Percentiles rank a stretch among this genome's conserved stretches.
phyloP scores from a whole-genome alignment of 2,888 invertebrate species.

The Drosophila suboccidentalis region DNA sequence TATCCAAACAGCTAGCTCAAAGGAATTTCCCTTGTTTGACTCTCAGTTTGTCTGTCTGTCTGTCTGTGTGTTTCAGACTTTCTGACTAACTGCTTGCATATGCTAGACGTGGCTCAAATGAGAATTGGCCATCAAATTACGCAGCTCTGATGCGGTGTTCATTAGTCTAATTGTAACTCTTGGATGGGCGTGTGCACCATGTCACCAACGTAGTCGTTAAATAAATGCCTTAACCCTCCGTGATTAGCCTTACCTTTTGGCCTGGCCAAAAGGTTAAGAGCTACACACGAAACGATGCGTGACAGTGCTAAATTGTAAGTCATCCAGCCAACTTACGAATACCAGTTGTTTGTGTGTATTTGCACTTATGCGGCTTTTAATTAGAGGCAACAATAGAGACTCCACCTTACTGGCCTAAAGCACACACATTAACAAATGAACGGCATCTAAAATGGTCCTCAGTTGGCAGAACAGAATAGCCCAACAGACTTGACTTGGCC shows the following conservation, averaged over 20 bases:
- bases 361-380: slow-evolving; percentile 62
- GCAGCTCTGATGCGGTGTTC: slow-evolving; percentile 74
- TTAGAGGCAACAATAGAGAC: slow-evolving; percentile 69
- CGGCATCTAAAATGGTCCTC: slow-evolving; percentile 60
- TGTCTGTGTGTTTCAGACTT: neutral
- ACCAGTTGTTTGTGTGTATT: slow-evolving; percentile 30
- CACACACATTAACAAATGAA: slow-evolving; percentile 76
- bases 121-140: slow-evolving; percentile 73
- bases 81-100: slow-evolving; percentile 21
- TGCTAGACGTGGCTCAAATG: slow-evolving; percentile 42
- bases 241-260: slow-evolving; percentile 73
- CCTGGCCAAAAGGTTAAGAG: slow-evolving; percentile 54
- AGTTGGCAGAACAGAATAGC: slow-evolving; percentile 37
- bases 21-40: slow-evolving; percentile 14
- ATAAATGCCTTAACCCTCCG: slow-evolving; percentile 36
- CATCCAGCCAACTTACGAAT: slow-evolving; percentile 21
- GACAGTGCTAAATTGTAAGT: slow-evolving; percentile 76
- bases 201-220: slow-evolving; percentile 41
- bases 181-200: slow-evolving; percentile 38
- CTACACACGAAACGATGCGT: slow-evolving; percentile 72
- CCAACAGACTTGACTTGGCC: slow-evolving; percentile 50
- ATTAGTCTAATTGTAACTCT: slow-evolving; percentile 78
- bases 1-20: slow-evolving; percentile 16
- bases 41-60: neutral
- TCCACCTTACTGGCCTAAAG: slow-evolving; percentile 49